These are phyloP conservation scores for Tachyglossus aculeatus DNA, from an alignment of 2,797 vertebrate species.

Conservation along the genomic window DNA sequence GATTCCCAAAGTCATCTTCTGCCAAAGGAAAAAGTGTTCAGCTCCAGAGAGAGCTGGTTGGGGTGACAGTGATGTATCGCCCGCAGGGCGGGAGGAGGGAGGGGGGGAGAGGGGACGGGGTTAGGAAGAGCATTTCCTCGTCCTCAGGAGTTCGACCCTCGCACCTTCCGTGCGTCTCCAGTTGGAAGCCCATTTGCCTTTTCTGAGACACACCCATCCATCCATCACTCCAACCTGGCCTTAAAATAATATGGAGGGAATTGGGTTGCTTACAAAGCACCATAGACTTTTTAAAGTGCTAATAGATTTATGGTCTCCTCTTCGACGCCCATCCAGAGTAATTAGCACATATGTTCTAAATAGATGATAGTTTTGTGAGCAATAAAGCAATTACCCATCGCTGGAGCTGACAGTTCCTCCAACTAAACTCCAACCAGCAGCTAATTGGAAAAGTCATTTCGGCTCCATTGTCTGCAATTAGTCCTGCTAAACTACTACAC, in stretches of 20 bases:
- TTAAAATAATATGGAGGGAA: neutral
- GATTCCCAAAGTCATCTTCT: constrained; percentile 75
- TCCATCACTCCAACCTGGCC: constrained; percentile 13
- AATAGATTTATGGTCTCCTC: constrained; percentile 93
- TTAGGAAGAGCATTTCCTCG: constrained; percentile 10
- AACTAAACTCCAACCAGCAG: constrained; percentile 89
- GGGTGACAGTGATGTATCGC: constrained; percentile 65
- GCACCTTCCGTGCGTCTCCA: too few species aligned
- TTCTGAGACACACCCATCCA: constrained; percentile 2
- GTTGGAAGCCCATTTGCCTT: constrained; percentile 12
- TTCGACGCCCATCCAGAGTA: constrained; percentile 87
- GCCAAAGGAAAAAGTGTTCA: neutral
- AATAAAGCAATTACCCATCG: constrained; percentile 95
- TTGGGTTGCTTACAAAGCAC: constrained; percentile 57
- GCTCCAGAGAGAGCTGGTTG: constrained; percentile 48
- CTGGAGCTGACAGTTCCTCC: constrained; percentile 86
- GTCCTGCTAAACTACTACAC: constrained; percentile 80
- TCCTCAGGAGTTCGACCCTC: too few species aligned
- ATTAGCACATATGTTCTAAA: constrained; percentile 95
- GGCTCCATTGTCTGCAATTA: constrained; percentile 88
- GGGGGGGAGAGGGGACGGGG: neutral
- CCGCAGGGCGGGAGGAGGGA: constrained; percentile 6
- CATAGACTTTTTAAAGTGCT: constrained; percentile 81
- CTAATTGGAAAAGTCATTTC: constrained; percentile 90
- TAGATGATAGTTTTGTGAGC: constrained; percentile 94